These are phyloP conservation scores for Aramus guarauna DNA, from an alignment of 2,113 vertebrate species.

Conservation along the genomic window DNA sequence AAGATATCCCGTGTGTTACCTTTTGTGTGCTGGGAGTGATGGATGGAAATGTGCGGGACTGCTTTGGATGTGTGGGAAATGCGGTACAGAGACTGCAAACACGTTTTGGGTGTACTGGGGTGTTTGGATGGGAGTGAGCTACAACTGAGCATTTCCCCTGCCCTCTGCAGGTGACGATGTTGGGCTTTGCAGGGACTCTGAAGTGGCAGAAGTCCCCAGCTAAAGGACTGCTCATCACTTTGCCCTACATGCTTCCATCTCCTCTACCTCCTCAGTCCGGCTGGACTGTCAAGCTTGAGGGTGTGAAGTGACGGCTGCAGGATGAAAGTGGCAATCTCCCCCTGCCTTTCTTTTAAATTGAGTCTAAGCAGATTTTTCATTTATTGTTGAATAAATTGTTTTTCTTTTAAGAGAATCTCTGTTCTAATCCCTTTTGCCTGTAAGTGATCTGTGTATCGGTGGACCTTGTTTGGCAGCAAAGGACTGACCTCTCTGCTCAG, in stretches of 20 bases:
- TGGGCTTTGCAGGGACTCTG: conserved; percentile 74
- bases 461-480: background rate
- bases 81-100: background rate
- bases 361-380: background rate
- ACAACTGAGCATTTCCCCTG: background rate
- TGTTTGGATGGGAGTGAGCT: background rate
- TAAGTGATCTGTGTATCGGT: fast-evolving
- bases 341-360: background rate
- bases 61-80: background rate
- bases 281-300: conserved; percentile 82
- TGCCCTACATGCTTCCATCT: conserved; percentile 69
- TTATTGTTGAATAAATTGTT: conserved; percentile 33
- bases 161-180: conserved; percentile 77
- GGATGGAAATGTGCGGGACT: background rate
- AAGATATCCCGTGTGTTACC: fast-evolving
- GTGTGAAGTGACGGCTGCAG: conserved; percentile 56
- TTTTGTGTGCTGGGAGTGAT: background rate
- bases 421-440: background rate
- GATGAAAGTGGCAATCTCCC: background rate
- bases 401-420: background rate
- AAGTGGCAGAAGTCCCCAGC: conserved; percentile 71
- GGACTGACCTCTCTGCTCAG: background rate
- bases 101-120: background rate
- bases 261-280: conserved; percentile 48
- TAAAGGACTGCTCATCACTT: conserved; percentile 72